Evolutionary conservation across 2,797 vertebrate genomes (phyloP).

Genomic region (Paramormyrops hopkinsi): DNA sequence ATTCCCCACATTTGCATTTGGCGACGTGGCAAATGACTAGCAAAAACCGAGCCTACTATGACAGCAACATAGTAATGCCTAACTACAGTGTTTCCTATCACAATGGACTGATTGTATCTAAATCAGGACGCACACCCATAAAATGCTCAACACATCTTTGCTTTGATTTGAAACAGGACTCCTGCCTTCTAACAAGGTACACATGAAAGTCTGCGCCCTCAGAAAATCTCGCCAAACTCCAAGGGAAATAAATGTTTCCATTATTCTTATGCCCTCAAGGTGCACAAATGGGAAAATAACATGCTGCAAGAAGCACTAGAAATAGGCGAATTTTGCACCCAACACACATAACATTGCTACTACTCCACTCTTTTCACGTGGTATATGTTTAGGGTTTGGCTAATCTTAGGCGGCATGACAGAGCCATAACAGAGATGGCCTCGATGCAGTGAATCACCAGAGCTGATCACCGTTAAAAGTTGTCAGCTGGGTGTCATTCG

Average conservation of each 20-base stretch:
- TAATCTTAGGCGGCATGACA: not conserved
- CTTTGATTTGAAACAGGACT: not conserved
- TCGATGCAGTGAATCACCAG: not conserved
- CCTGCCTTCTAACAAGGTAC: not conserved
- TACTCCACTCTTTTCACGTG: not conserved
- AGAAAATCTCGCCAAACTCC: not conserved
- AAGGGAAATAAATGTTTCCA: not conserved
- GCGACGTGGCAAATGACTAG: not conserved
- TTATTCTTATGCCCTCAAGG: conserved; percentile 1
- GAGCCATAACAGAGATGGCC: not conserved
- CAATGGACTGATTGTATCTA: not conserved
- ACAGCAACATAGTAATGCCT: not conserved
- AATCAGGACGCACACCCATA: not conserved
- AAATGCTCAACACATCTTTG: not conserved
- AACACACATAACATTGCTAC: not conserved
- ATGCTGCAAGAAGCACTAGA: not conserved
- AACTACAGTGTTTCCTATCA: not conserved
- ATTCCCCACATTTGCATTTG: not conserved
- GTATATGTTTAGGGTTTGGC: not conserved
- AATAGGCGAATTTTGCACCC: not conserved
- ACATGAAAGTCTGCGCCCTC: not conserved
- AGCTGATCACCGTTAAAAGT: not conserved
- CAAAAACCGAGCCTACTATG: not conserved
- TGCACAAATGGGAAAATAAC: not conserved
- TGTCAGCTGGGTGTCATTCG: conserved; percentile 3